Evolutionary conservation across 2,113 vertebrate species (phyloP).

Genomic region (Ailurus styani): DNA sequence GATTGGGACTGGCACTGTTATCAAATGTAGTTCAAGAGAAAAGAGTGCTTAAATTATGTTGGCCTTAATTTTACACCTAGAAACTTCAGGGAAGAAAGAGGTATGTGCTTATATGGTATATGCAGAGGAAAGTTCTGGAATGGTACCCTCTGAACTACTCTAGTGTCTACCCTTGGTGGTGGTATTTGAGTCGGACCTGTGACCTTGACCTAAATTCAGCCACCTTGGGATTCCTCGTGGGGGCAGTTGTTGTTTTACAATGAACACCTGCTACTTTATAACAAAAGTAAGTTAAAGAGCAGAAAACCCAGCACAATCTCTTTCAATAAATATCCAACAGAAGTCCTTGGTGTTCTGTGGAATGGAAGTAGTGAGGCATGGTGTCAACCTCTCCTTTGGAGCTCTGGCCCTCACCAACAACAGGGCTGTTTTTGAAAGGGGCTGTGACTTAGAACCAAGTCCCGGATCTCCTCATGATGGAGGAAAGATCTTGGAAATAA

Average conservation of each 20-base stretch:
- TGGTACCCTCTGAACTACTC: rapidly evolving
- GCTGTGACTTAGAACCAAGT: background rate
- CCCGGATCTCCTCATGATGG: background rate
- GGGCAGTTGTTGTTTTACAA: background rate
- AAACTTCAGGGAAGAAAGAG: background rate
- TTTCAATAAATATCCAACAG: background rate
- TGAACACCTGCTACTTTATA: background rate
- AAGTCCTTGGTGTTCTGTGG: rapidly evolving
- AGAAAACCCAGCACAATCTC: background rate
- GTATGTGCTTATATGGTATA: rapidly evolving
- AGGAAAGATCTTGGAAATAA: background rate
- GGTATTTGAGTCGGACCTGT: background rate
- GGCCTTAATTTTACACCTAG: background rate
- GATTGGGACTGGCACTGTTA: background rate
- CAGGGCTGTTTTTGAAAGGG: rapidly evolving
- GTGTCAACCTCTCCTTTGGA: background rate
- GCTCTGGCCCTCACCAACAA: rapidly evolving
- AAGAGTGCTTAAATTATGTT: background rate
- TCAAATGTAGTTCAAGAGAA: background rate
- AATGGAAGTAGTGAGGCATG: rapidly evolving
- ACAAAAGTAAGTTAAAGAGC: background rate
- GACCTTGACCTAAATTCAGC: background rate
- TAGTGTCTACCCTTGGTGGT: rapidly evolving
- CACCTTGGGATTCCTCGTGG: rapidly evolving
- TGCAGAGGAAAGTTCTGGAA: background rate